Base-by-base conservation (phyloP, 2,113 vertebrate species). In the Rynchops niger region DNA sequence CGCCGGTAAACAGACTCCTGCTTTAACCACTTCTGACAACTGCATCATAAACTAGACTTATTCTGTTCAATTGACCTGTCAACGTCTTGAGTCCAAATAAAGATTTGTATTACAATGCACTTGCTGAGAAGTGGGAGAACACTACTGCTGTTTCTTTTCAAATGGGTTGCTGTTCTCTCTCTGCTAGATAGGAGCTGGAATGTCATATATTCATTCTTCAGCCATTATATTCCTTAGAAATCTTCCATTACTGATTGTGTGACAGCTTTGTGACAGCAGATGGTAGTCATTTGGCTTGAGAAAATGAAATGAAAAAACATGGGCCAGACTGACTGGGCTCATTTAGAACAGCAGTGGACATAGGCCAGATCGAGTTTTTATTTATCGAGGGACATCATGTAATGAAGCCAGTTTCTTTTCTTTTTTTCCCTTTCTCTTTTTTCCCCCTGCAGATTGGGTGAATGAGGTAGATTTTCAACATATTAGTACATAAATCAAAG, bases 11-110 rank as follows among this genome's bases (percentile, higher is more conserved):
- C 98, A 99, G 98, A 99, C 98, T 98, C 98, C 95, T 96, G 97
- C 98, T 98, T 98, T 99, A 99, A 99, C 98, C 98, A 98, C 96
- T 98, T 99, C 98, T 99, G 98, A 99, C 99, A 99, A 99, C 98
- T 98, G 98, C 98, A 99, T 99, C 98, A 99, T 99, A 99, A 99
- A 99, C 98, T 99, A 98, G 98, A 99, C 98, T 99, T 98, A 99
- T 98, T 99, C 98, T 98, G 97, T 99, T 99, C 98, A 99, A 99
- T 99, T 99, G 99, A 99, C 98, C 98, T 99, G 98, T 99, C 99
- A 99, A 98, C 98, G 97, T 98, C 98, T 98, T 98, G 98, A 98
- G 98, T 98, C 98, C 98, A 99, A 99, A 99, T 99, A 99, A 99
- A 99, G 98, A 99, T 99, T 99, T 99, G 99, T 99, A 99, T 98